A percentile compares a stretch with the other conserved stretches of the same genome.
Evolutionary conservation across 1,140 invertebrate genomes (phyloP).

Genomic region (Gryon sp.): DNA sequence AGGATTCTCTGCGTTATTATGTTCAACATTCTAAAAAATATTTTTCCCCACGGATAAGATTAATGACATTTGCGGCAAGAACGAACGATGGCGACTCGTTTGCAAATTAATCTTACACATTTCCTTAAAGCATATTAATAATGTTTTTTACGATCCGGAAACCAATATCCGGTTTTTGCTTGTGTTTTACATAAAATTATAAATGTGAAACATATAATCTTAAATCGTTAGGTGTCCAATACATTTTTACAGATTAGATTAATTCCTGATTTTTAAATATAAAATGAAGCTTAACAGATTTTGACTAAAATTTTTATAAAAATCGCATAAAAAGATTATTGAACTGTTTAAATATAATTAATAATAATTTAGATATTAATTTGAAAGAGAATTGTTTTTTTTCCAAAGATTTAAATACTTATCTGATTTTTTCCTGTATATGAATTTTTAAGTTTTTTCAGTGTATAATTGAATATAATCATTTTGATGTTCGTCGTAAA

Average conservation of each 20-base stretch:
- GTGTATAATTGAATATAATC: not conserved
- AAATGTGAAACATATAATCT: constrained; percentile 46
- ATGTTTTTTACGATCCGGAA: constrained; percentile 65
- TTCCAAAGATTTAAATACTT: too few relatives aligned
- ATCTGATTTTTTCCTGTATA: not conserved
- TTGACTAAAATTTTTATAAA: too few relatives aligned
- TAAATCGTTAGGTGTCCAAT: too few relatives aligned
- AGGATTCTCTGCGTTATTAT: constrained; percentile 73
- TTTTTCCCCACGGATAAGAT: constrained; percentile 68
- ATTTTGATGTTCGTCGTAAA: too few relatives aligned
- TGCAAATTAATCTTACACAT: constrained; percentile 75
- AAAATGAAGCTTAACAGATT: too few relatives aligned
- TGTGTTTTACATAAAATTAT: constrained; percentile 53
- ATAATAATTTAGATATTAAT: too few relatives aligned
- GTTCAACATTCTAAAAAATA: constrained; percentile 74
- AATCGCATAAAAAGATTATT: too few relatives aligned
- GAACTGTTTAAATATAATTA: too few relatives aligned
- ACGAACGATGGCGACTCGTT: constrained; percentile 71
- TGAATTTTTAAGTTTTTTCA: not conserved
- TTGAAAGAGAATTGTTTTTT: too few relatives aligned
- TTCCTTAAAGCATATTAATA: constrained; percentile 75
- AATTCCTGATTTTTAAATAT: too few relatives aligned
- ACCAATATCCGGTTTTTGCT: constrained; percentile 51
- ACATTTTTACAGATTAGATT: too few relatives aligned
- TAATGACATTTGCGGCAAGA: constrained; percentile 66